These are phyloP conservation scores for Tromatobia lineatoria DNA, from an alignment of 2,888 invertebrate genomes.

Conservation along the genomic window DNA sequence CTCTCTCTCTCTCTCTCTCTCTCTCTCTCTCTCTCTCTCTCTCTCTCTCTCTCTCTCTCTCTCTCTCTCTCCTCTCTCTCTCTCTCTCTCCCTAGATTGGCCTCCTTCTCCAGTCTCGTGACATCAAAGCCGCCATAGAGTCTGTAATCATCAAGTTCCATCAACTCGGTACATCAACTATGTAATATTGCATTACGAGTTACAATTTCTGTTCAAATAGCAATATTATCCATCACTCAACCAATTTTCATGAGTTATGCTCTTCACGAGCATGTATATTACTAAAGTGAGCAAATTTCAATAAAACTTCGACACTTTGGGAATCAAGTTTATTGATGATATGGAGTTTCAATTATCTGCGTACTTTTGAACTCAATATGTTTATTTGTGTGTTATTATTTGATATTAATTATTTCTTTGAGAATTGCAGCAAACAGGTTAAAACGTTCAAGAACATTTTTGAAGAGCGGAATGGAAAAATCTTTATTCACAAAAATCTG, in stretches of 20 bases:
- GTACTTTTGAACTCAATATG: too few species aligned
- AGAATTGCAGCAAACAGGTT: too few species aligned
- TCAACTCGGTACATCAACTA: constrained; percentile 3
- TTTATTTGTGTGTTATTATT: too few species aligned
- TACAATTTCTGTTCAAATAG: not conserved
- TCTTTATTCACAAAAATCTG: too few species aligned
- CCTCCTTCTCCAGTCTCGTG: not conserved
- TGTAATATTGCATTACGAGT: not conserved
- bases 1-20: not conserved
- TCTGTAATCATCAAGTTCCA: constrained; percentile 16
- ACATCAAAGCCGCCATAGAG: constrained; percentile 10
- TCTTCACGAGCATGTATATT: too few species aligned
- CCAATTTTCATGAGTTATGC: not conserved
- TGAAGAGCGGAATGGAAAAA: too few species aligned
- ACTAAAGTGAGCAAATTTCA: too few species aligned
- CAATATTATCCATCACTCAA: not conserved
- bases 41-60: not conserved
- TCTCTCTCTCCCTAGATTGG: not conserved
- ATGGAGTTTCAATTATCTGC: too few species aligned
- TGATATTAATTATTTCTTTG: too few species aligned
- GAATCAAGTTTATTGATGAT: too few species aligned
- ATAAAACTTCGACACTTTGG: too few species aligned
- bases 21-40: not conserved
- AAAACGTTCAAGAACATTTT: too few species aligned
- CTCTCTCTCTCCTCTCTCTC: not conserved